Percentiles rank a stretch among this genome's conserved stretches.
Conservation (phyloP, 64 coral and sea anemone genomes). For the Montipora cactus region DNA sequence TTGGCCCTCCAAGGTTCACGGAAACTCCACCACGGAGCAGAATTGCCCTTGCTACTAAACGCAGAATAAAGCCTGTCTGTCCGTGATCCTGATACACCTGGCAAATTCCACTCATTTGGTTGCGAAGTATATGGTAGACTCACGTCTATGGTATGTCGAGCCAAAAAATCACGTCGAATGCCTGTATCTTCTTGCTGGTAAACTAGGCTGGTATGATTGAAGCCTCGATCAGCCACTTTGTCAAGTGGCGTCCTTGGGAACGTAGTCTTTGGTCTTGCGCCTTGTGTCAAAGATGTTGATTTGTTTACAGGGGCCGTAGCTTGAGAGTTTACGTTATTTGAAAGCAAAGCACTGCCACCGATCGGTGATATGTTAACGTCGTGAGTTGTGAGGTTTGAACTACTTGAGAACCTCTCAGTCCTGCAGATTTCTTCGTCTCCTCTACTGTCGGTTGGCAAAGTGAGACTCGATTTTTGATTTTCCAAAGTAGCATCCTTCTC, state of each 20-base stretch:
- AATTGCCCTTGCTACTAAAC: not conserved
- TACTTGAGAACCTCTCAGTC: not conserved
- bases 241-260: too few species aligned
- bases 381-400: not conserved
- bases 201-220: not conserved
- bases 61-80: not conserved
- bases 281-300: not conserved
- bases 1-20: not conserved
- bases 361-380: not conserved
- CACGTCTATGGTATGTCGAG: not conserved
- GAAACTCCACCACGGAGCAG: not conserved
- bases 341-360: not conserved
- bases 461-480: not conserved
- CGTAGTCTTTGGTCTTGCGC: conserved; percentile 11
- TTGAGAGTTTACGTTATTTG: not conserved
- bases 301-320: too few species aligned
- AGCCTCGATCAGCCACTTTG: not conserved
- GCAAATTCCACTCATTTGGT: not conserved
- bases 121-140: not conserved
- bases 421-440: not conserved
- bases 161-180: not conserved
- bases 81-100: not conserved
- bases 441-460: not conserved
- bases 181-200: conserved; percentile 5
- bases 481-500: not conserved